Conservation (phyloP, 2,113 vertebrate genomes). For the Eurypyga helias region DNA sequence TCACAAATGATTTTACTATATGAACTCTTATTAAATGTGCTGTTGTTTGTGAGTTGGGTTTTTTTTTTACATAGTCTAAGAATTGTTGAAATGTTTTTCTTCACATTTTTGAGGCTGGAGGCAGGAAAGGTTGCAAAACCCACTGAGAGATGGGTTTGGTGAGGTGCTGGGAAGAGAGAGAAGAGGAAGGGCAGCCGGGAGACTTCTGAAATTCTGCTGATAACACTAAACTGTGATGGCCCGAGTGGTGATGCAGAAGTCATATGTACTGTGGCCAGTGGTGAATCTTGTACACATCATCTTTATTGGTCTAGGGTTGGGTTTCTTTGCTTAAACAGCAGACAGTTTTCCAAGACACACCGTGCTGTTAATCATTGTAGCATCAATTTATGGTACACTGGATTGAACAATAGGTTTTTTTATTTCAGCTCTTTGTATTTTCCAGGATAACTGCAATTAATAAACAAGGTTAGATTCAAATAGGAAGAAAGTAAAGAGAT, state of each 20-base stretch:
- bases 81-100: background rate
- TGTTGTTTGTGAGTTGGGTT: background rate
- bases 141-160: background rate
- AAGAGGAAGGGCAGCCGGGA: background rate
- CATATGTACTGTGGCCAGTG: background rate
- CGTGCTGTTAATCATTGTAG: background rate
- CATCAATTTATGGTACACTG: background rate
- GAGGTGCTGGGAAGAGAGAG: background rate
- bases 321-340: background rate
- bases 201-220: background rate
- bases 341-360: background rate
- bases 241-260: background rate
- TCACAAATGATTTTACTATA: background rate
- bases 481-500: background rate
- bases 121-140: background rate
- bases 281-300: background rate
- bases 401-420: background rate
- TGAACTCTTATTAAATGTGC: background rate
- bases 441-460: background rate
- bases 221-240: background rate
- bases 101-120: background rate
- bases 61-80: background rate
- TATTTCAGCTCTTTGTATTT: background rate
- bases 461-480: background rate
- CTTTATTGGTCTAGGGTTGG: background rate